Percentiles rank a stretch among this genome's conserved stretches.
phyloP scores from a whole-genome alignment of 92 coral and sea anemone species.

The Meandrina meandrites region DNA sequence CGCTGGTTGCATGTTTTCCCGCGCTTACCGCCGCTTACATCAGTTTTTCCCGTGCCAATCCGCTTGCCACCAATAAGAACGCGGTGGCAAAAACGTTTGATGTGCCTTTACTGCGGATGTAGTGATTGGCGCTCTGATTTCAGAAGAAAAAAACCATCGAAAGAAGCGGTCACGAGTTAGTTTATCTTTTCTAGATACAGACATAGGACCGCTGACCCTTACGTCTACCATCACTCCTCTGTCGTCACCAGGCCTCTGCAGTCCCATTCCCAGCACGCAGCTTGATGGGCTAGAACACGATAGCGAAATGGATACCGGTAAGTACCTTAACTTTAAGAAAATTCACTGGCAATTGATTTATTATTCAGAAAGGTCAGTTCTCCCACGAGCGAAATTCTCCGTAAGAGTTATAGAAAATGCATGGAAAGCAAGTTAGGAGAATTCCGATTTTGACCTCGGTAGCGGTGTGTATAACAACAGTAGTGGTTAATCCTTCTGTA shows the following conservation, averaged over 20 bases:
- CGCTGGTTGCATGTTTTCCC: background rate
- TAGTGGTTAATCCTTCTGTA: conserved; percentile 28
- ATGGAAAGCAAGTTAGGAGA: background rate
- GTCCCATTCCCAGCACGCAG: conserved; percentile 55
- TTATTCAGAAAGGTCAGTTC: no score
- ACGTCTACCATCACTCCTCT: conserved; percentile 67
- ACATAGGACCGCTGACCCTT: conserved; percentile 67
- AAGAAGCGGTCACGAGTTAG: background rate
- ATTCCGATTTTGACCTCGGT: background rate
- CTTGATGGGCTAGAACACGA: conserved; percentile 54
- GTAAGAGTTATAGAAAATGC: background rate
- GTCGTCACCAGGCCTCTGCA: conserved; percentile 67
- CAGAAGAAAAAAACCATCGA: no score
- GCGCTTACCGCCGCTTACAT: background rate
- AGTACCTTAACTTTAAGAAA: background rate
- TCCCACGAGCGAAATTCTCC: background rate
- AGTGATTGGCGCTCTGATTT: background rate
- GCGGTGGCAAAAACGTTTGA: background rate
- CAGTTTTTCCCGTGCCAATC: background rate
- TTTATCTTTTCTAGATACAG: conserved; percentile 21
- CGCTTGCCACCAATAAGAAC: no score
- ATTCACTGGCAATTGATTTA: background rate
- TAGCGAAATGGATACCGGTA: conserved; percentile 57
- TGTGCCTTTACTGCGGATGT: background rate
- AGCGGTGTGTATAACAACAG: background rate